These are phyloP conservation scores for Eulimnadia texana DNA, from an alignment of 1,140 invertebrate species.

Conservation along the genomic window DNA sequence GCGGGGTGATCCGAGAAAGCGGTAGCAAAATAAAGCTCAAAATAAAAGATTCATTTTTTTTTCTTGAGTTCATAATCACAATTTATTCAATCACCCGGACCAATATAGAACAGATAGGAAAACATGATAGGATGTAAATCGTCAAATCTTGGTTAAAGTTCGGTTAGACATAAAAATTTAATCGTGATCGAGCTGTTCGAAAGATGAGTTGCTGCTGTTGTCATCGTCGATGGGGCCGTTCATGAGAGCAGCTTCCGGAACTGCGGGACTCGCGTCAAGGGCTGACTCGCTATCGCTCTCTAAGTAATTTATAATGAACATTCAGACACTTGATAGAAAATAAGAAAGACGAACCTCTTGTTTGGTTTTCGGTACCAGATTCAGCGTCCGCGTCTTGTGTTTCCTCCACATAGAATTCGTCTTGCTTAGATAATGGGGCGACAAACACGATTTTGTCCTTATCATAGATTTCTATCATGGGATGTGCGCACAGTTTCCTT, in stretches of 20 bases:
- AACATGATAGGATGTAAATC: neutral
- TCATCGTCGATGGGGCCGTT: constrained; percentile 12
- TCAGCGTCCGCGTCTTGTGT: constrained; percentile 21
- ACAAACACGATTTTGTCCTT: constrained; percentile 28
- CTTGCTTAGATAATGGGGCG: constrained; percentile 32
- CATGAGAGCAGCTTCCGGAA: neutral
- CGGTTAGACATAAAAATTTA: constrained; percentile 17
- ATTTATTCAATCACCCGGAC: neutral
- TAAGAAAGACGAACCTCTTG: no score
- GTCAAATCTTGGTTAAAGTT: no score
- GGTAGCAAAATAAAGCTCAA: neutral
- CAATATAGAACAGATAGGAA: neutral
- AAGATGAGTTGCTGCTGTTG: constrained; percentile 20
- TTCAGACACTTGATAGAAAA: no score
- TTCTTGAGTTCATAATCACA: neutral
- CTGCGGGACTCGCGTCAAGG: neutral
- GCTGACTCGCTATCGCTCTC: neutral
- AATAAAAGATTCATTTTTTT: neutral
- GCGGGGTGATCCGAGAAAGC: neutral
- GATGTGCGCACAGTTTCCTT: constrained; percentile 32
- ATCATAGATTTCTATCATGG: constrained; percentile 33
- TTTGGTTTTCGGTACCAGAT: constrained; percentile 2
- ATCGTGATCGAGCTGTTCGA: constrained; percentile 21
- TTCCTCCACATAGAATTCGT: constrained; percentile 34
- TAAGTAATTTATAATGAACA: neutral